These are phyloP conservation scores for Helicoverpa zea DNA, from an alignment of 1,140 invertebrate species.

Conservation along the genomic window DNA sequence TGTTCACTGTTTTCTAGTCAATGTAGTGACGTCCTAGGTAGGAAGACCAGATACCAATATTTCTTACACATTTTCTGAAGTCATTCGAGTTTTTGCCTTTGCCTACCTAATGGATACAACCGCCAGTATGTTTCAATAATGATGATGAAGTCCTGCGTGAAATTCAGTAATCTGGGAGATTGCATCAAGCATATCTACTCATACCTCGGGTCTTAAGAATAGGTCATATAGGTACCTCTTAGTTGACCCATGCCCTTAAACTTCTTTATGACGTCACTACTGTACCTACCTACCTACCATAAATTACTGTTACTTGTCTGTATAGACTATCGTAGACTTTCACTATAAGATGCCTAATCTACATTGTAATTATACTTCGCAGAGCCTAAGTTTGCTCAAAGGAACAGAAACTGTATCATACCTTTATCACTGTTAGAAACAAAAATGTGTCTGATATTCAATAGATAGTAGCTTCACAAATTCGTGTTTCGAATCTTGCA, in stretches of 20 bases:
- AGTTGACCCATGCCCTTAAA: background rate
- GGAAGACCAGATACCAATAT: no score
- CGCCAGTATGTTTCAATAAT: no score
- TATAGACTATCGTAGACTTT: slow-evolving; percentile 25
- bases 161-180: no score
- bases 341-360: slow-evolving; percentile 28
- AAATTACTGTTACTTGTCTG: slow-evolving; percentile 19
- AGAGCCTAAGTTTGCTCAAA: slow-evolving; percentile 37
- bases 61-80: no score
- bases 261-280: background rate
- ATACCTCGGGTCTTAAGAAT: background rate
- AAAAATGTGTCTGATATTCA: slow-evolving; percentile 39
- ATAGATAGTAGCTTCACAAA: slow-evolving; percentile 35
- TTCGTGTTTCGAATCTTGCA: slow-evolving; percentile 33
- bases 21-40: slow-evolving; percentile 9
- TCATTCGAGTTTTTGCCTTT: no score
- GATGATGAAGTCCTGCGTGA: no score
- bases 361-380: slow-evolving; percentile 5
- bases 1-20: slow-evolving; percentile 28
- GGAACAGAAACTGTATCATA: slow-evolving; percentile 15
- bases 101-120: no score
- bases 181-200: background rate
- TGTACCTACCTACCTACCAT: background rate
- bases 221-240: background rate
- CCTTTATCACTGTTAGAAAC: slow-evolving; percentile 30